These are phyloP conservation scores for Siphonodentalium dalli DNA, from an alignment of 2,888 invertebrate genomes.

Conservation along the genomic window DNA sequence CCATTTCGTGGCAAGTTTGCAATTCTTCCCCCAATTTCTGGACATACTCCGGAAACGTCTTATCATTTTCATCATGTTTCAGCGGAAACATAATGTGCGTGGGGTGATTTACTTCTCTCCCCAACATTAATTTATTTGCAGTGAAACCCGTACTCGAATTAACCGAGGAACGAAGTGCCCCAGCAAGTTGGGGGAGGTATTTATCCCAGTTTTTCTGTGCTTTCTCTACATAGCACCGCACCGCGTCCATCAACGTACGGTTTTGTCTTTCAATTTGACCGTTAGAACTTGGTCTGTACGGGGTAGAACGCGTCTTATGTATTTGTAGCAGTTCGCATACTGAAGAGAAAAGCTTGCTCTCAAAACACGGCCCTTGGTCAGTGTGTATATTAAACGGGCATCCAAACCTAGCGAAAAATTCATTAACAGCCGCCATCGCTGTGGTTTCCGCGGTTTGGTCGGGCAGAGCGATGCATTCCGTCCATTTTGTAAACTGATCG, in stretches of 20 bases:
- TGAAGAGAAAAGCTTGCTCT: conserved; percentile 3
- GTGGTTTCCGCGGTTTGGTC: too few species aligned
- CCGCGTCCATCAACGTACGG: conserved; percentile 9
- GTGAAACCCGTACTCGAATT: conserved; percentile 15
- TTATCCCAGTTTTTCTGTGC: conserved; percentile 9
- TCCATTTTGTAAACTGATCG: conserved; percentile 11
- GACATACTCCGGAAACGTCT: too few species aligned
- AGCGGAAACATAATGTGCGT: background rate
- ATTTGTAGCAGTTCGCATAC: conserved; percentile 9
- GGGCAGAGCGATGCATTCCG: background rate
- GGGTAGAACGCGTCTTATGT: conserved; percentile 13
- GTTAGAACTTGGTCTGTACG: conserved; percentile 12
- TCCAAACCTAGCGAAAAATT: conserved; percentile 13
- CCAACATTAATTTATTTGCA: conserved; percentile 9
- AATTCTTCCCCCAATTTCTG: background rate
- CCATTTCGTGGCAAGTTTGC: conserved; percentile 5
- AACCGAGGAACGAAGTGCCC: conserved; percentile 10
- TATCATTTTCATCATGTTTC: too few species aligned
- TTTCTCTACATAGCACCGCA: conserved; percentile 9
- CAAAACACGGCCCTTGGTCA: conserved; percentile 16
- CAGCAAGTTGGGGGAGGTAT: conserved; percentile 9
- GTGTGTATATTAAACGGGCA: conserved; percentile 5
- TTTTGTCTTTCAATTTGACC: conserved; percentile 11
- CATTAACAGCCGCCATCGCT: conserved; percentile 4
- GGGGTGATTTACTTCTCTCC: conserved; percentile 10